Percentiles rank a stretch among this genome's conserved stretches.
These are phyloP conservation scores for Phyllotreta cruciferae DNA, from an alignment of 2,888 invertebrate species.

Conservation along the genomic window DNA sequence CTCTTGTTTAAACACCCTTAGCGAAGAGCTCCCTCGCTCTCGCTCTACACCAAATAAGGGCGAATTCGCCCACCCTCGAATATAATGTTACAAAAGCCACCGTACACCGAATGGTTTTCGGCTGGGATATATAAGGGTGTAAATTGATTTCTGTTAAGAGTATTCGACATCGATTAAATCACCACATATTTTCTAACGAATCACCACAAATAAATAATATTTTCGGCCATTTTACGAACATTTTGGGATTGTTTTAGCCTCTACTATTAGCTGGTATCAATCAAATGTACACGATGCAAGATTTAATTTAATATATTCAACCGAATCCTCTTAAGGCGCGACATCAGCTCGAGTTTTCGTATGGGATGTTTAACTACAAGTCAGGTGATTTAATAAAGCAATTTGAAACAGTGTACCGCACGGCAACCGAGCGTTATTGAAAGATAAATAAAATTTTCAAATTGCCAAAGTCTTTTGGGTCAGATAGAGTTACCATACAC, in stretches of 20 bases:
- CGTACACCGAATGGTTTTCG: conserved; percentile 34
- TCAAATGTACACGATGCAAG: no score
- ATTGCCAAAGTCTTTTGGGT: no score
- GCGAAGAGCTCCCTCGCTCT: conserved; percentile 9
- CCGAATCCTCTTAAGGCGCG: conserved; percentile 1
- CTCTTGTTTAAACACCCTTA: conserved; percentile 50
- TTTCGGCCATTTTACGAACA: no score
- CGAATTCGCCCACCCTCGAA: conserved; percentile 43
- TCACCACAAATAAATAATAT: no score
- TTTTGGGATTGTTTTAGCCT: no score
- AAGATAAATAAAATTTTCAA: no score
- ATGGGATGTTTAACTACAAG: conserved; percentile 27
- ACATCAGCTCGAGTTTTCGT: neutral
- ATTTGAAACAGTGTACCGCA: no score
- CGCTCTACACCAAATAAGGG: conserved; percentile 36
- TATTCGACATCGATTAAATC: conserved; percentile 3
- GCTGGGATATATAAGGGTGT: conserved; percentile 19
- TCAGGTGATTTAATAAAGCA: conserved; percentile 42
- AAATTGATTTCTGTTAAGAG: conserved; percentile 30
- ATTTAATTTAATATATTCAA: neutral
- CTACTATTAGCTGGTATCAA: no score
- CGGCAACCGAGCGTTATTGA: no score
- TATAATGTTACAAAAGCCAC: conserved; percentile 53
- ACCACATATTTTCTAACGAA: no score
- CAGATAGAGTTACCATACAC: no score